Conservation (phyloP, 2,113 vertebrate species). For the Planiliza haematocheilus region DNA sequence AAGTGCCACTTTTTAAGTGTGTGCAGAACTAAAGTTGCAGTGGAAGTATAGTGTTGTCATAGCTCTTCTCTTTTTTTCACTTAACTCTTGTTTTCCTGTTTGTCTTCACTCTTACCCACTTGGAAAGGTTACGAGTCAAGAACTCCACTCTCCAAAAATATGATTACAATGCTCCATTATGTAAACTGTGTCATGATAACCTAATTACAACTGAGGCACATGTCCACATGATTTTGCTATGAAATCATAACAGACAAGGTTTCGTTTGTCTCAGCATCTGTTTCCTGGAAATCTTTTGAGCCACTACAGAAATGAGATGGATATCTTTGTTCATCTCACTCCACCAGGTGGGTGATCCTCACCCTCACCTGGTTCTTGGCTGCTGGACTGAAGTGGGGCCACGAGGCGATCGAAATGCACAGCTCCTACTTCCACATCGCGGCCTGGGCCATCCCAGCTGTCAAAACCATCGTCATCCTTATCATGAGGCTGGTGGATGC, state of each 20-base stretch:
- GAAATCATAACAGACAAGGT: neutral
- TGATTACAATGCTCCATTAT: constrained; percentile 28
- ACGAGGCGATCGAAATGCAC: constrained; percentile 99
- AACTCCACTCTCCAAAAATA: constrained; percentile 22
- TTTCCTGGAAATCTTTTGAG: constrained; percentile 1
- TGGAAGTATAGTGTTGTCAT: constrained; percentile 59
- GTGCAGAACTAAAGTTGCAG: constrained; percentile 20
- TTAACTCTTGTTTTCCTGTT: constrained; percentile 63
- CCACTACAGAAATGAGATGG: neutral
- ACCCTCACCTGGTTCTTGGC: constrained; percentile 99
- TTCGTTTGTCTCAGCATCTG: constrained; percentile 1
- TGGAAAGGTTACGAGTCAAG: constrained; percentile 26
- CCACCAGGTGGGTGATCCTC: constrained; percentile 96
- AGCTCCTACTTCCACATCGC: constrained; percentile 99
- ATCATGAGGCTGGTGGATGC: constrained; percentile 98
- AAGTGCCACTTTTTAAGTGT: constrained; percentile 26
- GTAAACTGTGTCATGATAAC: constrained; percentile 28
- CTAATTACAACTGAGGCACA: neutral
- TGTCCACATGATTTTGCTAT: neutral
- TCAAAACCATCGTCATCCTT: constrained; percentile 98
- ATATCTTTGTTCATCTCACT: constrained; percentile 33
- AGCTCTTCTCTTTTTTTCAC: constrained; percentile 58
- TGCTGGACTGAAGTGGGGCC: constrained; percentile 98
- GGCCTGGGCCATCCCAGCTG: constrained; percentile 97
- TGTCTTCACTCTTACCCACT: constrained; percentile 30